Evolutionary conservation across 2,888 invertebrate species (phyloP).

Genomic region (Microctonus hyperodae): DNA sequence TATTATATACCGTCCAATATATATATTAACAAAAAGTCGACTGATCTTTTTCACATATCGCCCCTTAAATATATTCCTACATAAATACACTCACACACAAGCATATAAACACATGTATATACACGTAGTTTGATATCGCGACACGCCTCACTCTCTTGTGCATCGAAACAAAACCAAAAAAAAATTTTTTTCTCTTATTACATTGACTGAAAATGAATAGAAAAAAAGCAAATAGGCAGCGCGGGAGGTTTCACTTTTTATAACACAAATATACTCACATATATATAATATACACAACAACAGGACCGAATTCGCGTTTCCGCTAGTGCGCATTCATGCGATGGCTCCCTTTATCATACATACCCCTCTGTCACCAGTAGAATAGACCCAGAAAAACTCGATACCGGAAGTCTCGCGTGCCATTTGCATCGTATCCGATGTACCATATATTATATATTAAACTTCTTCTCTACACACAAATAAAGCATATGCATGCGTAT

Average conservation of each 20-base stretch:
- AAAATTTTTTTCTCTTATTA: background rate
- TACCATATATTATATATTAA: conserved; percentile 35
- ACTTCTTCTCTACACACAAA: background rate
- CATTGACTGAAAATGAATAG: background rate
- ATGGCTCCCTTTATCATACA: background rate
- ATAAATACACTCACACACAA: no score
- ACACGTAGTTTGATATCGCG: conserved; percentile 37
- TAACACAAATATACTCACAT: background rate
- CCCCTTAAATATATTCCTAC: background rate
- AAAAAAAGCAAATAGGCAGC: conserved; percentile 9
- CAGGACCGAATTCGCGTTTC: conserved; percentile 28
- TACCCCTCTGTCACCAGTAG: conserved; percentile 22
- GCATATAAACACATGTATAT: conserved; percentile 22
- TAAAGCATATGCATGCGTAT: background rate
- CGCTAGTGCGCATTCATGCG: conserved; percentile 20
- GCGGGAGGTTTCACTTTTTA: background rate
- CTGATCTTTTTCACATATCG: conserved; percentile 19
- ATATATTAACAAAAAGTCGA: background rate
- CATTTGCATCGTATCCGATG: conserved; percentile 55
- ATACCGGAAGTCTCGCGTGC: conserved; percentile 61
- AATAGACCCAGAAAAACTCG: conserved; percentile 28
- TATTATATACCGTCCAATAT: background rate
- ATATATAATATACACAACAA: background rate
- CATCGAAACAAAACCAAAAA: background rate
- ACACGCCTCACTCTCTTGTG: conserved; percentile 16